These are phyloP conservation scores for Yoshiicerus persimilis DNA, from an alignment of 1,140 invertebrate genomes.

Conservation along the genomic window DNA sequence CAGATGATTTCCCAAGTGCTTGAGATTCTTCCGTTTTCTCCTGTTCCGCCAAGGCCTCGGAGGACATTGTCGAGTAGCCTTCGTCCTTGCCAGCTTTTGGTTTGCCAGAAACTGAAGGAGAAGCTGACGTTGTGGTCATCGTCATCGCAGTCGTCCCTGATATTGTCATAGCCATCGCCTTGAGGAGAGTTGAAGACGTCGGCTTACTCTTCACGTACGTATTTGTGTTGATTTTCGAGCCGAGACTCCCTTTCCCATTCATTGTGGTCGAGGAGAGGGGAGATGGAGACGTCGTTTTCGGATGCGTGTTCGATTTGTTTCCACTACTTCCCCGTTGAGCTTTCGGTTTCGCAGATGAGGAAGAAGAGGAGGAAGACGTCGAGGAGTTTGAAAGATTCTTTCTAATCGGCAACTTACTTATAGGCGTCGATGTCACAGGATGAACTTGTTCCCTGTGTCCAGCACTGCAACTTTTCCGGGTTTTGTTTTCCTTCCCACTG, in stretches of 20 bases:
- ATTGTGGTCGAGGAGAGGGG: background rate
- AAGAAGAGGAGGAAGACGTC: constrained; percentile 1
- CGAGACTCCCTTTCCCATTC: background rate
- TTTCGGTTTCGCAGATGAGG: background rate
- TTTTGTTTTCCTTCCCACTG: background rate
- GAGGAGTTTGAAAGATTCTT: background rate
- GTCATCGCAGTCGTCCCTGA: background rate
- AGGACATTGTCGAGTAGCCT: constrained; percentile 47
- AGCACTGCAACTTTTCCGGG: background rate
- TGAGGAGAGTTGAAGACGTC: background rate
- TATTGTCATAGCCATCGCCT: background rate
- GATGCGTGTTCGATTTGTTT: constrained; percentile 7
- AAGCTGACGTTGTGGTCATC: background rate
- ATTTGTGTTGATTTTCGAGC: background rate
- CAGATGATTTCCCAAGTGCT: background rate
- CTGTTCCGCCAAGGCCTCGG: constrained; percentile 45
- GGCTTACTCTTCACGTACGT: background rate
- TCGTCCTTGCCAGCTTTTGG: constrained; percentile 41
- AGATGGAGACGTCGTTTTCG: background rate
- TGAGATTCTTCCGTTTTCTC: constrained; percentile 14
- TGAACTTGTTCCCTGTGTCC: background rate
- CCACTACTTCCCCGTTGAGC: background rate
- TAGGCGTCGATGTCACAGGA: background rate
- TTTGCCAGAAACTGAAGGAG: constrained; percentile 16
- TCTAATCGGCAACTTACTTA: constrained; percentile 15